phyloP scores from a whole-genome alignment of 2,113 vertebrate species.

The Anguilla japonica region DNA sequence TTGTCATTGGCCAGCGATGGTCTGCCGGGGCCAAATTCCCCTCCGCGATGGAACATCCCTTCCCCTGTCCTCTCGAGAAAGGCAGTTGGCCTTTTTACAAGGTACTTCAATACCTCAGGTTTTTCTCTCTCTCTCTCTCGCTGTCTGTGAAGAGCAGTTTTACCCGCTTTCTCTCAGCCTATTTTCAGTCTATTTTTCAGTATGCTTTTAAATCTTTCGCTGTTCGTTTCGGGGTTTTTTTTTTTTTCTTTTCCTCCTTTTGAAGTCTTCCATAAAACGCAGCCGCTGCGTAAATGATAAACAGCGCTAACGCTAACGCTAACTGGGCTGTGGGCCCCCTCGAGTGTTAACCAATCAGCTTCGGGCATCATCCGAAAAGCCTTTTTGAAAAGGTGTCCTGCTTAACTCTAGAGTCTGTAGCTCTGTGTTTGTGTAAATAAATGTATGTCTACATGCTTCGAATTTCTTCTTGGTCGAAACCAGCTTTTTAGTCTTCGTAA shows the following conservation, averaged over 20 bases:
- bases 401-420: neutral
- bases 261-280: neutral
- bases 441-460: neutral
- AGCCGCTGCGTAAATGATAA: neutral
- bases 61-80: neutral
- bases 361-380: neutral
- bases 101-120: slow-evolving; percentile 59
- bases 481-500: neutral
- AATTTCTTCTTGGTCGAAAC: neutral
- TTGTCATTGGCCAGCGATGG: slow-evolving; percentile 14
- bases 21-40: slow-evolving; percentile 46
- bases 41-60: slow-evolving; percentile 52
- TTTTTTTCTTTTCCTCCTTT: neutral
- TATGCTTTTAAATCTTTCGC: neutral
- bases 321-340: neutral
- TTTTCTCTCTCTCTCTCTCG: slow-evolving; percentile 7
- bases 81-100: slow-evolving; percentile 38
- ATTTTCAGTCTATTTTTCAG: neutral
- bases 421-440: neutral
- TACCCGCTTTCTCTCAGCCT: slow-evolving; percentile 13
- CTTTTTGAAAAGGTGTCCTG: neutral
- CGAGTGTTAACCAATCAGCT: neutral
- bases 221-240: neutral
- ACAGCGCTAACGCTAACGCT: neutral
- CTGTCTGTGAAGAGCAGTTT: slow-evolving; percentile 11